These are phyloP conservation scores for Hydraecia micacea DNA, from an alignment of 2,888 invertebrate species.

Conservation along the genomic window DNA sequence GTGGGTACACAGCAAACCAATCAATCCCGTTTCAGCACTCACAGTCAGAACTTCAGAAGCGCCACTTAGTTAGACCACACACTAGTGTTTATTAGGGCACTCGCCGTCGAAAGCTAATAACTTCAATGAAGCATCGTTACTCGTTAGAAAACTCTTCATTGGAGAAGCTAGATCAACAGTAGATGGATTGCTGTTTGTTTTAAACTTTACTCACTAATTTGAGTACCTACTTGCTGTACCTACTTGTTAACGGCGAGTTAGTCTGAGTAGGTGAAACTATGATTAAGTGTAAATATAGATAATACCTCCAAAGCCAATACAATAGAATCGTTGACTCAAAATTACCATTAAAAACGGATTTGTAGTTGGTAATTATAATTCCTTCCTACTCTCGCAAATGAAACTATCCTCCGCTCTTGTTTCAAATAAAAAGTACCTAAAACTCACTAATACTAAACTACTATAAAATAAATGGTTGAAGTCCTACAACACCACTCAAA, in stretches of 20 bases:
- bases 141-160: conserved; percentile 57
- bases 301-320: not conserved
- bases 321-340: conserved; percentile 1
- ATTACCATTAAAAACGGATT: not conserved
- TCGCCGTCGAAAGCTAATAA: conserved; percentile 58
- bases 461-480: not conserved
- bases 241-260: conserved; percentile 17
- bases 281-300: not conserved
- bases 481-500: not conserved
- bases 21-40: not conserved
- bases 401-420: not conserved
- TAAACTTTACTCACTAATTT: conserved; percentile 43
- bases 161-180: conserved; percentile 58
- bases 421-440: not conserved
- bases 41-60: conserved; percentile 28
- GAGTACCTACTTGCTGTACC: conserved; percentile 28
- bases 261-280: not conserved
- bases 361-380: not conserved
- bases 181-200: conserved; percentile 45
- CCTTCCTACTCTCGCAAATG: not conserved
- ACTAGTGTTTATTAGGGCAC: conserved; percentile 59
- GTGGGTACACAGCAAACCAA: not conserved
- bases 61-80: conserved; percentile 45
- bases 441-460: not conserved
- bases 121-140: conserved; percentile 59